Base-by-base conservation (phyloP, 2,113 vertebrate genomes). In the Elephas maximus region DNA sequence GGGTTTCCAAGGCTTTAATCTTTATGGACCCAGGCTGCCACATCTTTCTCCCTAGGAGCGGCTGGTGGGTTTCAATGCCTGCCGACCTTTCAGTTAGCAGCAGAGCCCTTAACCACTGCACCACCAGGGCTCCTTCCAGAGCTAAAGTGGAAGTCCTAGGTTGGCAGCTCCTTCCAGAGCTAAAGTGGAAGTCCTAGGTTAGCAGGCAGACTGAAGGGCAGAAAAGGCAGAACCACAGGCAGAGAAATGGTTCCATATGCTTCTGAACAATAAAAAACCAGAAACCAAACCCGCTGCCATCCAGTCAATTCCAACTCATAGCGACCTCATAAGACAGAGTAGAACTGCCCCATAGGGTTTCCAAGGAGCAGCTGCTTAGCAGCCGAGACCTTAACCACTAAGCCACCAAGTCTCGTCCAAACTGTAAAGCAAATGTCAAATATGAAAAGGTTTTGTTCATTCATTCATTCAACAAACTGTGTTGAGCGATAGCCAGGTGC, bases 401-500 rank as follows among this genome's bases (percentile, higher is more conserved):
- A 57, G 53, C 53, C 11, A 57, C 53, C 15, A 57, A 14, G 11
- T 1, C 11, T 57, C 53, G 11, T 57, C 53, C 76, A 9, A 37
- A 33, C 14, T 23, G 26, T 37, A 51, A 44, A 62, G 88, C 23
- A 48, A 84, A 92, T 48, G 63, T 30, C 76, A 88, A 4, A 6
- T 33, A 62, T 21, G 44, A 65, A 90, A 87, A 84, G 33, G 23
- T 77, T 48, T 53, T 37, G 15, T 60, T 90, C 63, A 62, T 73
- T 93, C 79, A 85, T 90, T 90, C 77, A 76, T 44, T 94, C 76
- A 77, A 37, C 51, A 48, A 30, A 15, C 8, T n/a, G 82, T n/a
- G 67, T 18, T 60, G 30, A 65, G 28, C 15, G 23, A 15, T 28
- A 26, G 44, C 79, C 9, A 2, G n/a, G 24, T 44, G 53, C 45